phyloP scores from a whole-genome alignment of 2,113 vertebrate genomes.

The Lampris megalopsis region DNA sequence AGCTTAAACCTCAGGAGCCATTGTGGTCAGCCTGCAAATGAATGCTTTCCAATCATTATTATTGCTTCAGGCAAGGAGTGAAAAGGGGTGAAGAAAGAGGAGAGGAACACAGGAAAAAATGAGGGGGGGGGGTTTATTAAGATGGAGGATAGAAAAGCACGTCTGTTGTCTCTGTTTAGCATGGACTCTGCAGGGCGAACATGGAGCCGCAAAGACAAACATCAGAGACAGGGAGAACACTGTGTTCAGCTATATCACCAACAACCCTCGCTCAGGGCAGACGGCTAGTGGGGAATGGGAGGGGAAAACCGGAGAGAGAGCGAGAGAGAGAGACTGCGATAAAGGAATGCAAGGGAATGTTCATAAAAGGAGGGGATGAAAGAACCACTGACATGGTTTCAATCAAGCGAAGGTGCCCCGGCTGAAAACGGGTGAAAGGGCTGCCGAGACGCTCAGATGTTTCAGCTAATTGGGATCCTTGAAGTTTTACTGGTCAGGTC shows the following conservation, averaged over 20 bases:
- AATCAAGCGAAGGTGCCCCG: slow-evolving; percentile 15
- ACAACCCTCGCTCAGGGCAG: slow-evolving; percentile 37
- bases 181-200: slow-evolving; percentile 46
- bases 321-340: slow-evolving; percentile 29
- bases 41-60: slow-evolving; percentile 57
- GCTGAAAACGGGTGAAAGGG: slow-evolving; percentile 8
- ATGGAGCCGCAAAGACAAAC: slow-evolving; percentile 67
- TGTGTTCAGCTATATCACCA: slow-evolving; percentile 62
- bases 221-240: slow-evolving; percentile 58
- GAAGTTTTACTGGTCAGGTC: not conserved
- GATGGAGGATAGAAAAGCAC: slow-evolving; percentile 58
- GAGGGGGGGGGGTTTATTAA: slow-evolving; percentile 29
- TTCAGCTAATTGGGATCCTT: no score
- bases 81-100: slow-evolving; percentile 33
- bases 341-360: slow-evolving; percentile 48
- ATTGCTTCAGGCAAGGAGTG: slow-evolving; percentile 6
- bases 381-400: slow-evolving; percentile 18
- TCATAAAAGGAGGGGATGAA: slow-evolving; percentile 37
- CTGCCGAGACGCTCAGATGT: not conserved
- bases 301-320: slow-evolving; percentile 17
- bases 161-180: slow-evolving; percentile 26
- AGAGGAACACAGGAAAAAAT: slow-evolving; percentile 36
- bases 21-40: slow-evolving; percentile 15
- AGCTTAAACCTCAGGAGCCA: slow-evolving; percentile 11
- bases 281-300: slow-evolving; percentile 29